These are phyloP conservation scores for Orchestes rusci DNA, from an alignment of 2,888 invertebrate species.

Conservation along the genomic window DNA sequence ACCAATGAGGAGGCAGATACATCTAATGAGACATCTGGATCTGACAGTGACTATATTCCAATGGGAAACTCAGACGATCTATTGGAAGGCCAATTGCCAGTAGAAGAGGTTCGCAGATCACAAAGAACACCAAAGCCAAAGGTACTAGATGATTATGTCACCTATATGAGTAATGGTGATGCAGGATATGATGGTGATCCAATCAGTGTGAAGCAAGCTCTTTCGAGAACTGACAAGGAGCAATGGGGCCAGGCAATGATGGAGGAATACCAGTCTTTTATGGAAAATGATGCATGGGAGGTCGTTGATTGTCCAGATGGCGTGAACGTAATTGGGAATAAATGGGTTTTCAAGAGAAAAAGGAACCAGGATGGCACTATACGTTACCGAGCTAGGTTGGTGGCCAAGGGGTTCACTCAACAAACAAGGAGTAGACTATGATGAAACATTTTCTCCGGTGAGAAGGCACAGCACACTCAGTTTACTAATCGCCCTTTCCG, in stretches of 20 bases:
- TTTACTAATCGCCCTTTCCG: conserved; percentile 25
- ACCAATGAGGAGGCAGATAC: no score
- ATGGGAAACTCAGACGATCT: no score
- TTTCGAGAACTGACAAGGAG: conserved; percentile 27
- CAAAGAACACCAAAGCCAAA: conserved; percentile 15
- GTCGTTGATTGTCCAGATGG: conserved; percentile 24
- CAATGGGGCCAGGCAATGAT: conserved; percentile 30
- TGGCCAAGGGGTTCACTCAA: conserved; percentile 30
- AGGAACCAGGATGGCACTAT: conserved; percentile 24
- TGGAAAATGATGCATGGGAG: conserved; percentile 32
- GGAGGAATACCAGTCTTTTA: conserved; percentile 29
- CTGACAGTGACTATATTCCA: no score
- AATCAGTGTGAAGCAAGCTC: conserved; percentile 24
- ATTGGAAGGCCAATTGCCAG: no score
- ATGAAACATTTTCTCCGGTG: conserved; percentile 30
- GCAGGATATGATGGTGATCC: conserved; percentile 13
- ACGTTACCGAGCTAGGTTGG: conserved; percentile 27
- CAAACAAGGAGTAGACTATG: conserved; percentile 26
- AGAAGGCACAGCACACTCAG: conserved; percentile 23
- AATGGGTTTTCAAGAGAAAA: conserved; percentile 30
- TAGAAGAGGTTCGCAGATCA: no score
- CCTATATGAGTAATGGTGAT: conserved; percentile 4
- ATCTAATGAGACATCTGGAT: no score
- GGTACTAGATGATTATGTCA: conserved; percentile 19
- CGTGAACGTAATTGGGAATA: conserved; percentile 26